Evolutionary conservation across 2,888 invertebrate genomes (phyloP), one percentile per base, ranked within the genome.

Genomic region (Resseliella maxima): DNA sequence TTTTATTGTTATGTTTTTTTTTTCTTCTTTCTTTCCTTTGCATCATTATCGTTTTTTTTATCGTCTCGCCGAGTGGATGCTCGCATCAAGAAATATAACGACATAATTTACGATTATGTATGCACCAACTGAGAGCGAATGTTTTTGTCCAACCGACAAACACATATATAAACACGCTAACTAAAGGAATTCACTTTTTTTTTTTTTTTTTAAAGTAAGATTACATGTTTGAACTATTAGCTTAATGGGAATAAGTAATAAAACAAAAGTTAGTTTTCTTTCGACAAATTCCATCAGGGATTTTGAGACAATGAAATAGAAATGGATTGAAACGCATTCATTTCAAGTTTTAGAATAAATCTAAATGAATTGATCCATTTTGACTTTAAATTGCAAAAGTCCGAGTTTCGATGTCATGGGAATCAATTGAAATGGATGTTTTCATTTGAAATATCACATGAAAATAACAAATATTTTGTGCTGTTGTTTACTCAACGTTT

Each of bases 161-260:
- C 6, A 24, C 59, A 59, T 24, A 24, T 24, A 59, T 5, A 59
- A 3, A 59, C 46, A 50, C 46, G 2, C 12, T 15, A 8, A 50
- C 8, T 50, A 18, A 50, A 15, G 46, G 46, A 50, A 50, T 50
- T 41, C 41, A 8, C 12, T 41, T 12, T 72, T 72, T 72, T 72
- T 50, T 41, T 12, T 41, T 41, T 41, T 12, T 72, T 72, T 72
- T 72, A 31, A 27, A 27, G 27, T 72, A 12, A 72, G 35, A 72
- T 72, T 72, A 72, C 72, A 72, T 72, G 72, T 72, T 59, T 59
- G 72, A 72, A 72, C 72, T 72, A 72, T 72, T 72, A 72, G 72
- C 72, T 72, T 72, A 72, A 72, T 72, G 72, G 72, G 72, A 72
- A 72, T 72, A 72, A 72, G 72, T 72, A 72, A 72, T 72, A 72